Conservation (phyloP, 2,888 invertebrate species). For the Keiferia lycopersicella region DNA sequence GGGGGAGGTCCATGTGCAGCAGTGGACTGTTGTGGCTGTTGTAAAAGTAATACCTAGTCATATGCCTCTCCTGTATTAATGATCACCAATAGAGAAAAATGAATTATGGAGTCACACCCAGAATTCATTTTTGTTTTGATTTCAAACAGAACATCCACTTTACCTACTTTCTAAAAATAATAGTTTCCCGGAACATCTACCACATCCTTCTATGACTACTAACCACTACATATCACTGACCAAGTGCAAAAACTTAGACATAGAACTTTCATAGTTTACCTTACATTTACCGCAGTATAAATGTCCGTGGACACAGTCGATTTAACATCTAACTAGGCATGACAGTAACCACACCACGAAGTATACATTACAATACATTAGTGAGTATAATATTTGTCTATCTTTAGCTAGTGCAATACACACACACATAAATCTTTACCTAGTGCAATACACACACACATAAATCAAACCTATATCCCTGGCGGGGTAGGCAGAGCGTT, state of each 20-base stretch:
- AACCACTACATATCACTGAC: background rate
- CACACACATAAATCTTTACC: background rate
- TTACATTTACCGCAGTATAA: background rate
- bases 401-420: background rate
- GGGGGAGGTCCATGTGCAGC: too few species aligned
- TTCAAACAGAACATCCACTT: background rate
- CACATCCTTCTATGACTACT: too few species aligned
- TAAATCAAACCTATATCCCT: background rate
- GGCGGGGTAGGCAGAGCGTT: background rate
- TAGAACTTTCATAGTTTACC: conserved; percentile 9
- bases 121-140: background rate
- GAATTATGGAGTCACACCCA: background rate
- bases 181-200: too few species aligned
- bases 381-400: background rate
- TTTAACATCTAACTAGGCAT: conserved; percentile 16
- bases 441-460: too few species aligned
- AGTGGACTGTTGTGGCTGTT: too few species aligned
- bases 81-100: too few species aligned
- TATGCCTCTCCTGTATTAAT: too few species aligned
- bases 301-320: background rate
- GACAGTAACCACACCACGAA: conserved; percentile 6
- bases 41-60: too few species aligned
- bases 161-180: too few species aligned
- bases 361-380: conserved; percentile 7
- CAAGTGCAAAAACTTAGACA: background rate